These are phyloP conservation scores for Mastomys coucha DNA, from an alignment of 2,113 vertebrate species.

Conservation along the genomic window DNA sequence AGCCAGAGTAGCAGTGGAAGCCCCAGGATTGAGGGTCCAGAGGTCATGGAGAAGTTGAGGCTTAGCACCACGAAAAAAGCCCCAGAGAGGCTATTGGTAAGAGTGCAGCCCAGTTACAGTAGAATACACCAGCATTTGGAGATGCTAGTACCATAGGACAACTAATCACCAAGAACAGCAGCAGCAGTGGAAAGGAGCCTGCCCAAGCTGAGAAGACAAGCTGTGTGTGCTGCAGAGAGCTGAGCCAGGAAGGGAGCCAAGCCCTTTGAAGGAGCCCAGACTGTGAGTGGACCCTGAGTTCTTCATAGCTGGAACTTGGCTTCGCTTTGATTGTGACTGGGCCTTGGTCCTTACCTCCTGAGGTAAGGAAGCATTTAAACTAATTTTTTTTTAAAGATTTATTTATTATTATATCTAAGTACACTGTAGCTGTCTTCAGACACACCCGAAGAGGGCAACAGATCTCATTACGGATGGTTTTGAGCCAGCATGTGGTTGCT, in stretches of 20 bases:
- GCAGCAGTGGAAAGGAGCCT: background rate
- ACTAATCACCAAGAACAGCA: background rate
- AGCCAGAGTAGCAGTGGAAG: background rate
- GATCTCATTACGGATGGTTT: no score
- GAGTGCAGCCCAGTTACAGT: background rate
- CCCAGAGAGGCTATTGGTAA: background rate
- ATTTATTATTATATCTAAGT: no score
- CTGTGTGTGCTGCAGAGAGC: background rate
- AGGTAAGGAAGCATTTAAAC: background rate
- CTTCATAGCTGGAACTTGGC: no score
- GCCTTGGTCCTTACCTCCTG: background rate
- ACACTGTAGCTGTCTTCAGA: no score
- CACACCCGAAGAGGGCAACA: no score
- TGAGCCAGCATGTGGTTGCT: no score
- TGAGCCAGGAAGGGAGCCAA: background rate
- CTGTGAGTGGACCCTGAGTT: background rate
- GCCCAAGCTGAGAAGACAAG: background rate
- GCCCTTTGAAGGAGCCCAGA: background rate
- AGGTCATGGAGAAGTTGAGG: background rate
- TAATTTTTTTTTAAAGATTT: background rate
- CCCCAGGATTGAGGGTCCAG: background rate
- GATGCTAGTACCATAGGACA: background rate
- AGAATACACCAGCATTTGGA: background rate
- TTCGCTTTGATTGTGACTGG: background rate
- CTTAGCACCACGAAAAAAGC: background rate